phyloP scores from a whole-genome alignment of 2,888 invertebrate species.

The Lithosia quadra region DNA sequence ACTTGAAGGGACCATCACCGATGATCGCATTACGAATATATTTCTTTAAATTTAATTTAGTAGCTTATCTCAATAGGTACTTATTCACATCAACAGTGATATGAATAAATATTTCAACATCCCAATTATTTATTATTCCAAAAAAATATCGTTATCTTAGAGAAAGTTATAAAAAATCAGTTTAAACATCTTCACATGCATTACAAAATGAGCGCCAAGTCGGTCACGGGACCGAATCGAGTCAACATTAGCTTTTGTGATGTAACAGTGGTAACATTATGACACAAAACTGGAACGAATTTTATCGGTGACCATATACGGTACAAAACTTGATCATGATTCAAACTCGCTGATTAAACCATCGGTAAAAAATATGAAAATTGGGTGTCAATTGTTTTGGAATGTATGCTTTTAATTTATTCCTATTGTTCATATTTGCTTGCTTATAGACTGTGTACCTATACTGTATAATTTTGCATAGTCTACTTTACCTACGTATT shows the following conservation, averaged over 20 bases:
- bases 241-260: conserved; percentile 37
- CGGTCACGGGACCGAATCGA: conserved; percentile 25
- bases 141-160: conserved; percentile 11
- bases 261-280: conserved; percentile 27
- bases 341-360: background rate
- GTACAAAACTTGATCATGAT: background rate
- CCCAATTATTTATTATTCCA: background rate
- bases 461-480: too few species aligned
- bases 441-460: too few species aligned
- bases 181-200: conserved; percentile 21
- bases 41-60: background rate
- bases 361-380: background rate
- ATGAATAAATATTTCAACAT: background rate
- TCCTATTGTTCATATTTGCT: too few species aligned
- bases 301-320: conserved; percentile 18
- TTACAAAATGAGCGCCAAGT: conserved; percentile 22
- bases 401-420: too few species aligned
- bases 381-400: too few species aligned
- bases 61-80: background rate
- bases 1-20: too few species aligned
- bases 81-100: background rate
- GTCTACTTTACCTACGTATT: too few species aligned
- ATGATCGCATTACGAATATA: background rate
- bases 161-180: conserved; percentile 30
- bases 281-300: conserved; percentile 36